Base-by-base conservation (phyloP, 2,888 invertebrate genomes). In the Blastobasis adustella region DNA sequence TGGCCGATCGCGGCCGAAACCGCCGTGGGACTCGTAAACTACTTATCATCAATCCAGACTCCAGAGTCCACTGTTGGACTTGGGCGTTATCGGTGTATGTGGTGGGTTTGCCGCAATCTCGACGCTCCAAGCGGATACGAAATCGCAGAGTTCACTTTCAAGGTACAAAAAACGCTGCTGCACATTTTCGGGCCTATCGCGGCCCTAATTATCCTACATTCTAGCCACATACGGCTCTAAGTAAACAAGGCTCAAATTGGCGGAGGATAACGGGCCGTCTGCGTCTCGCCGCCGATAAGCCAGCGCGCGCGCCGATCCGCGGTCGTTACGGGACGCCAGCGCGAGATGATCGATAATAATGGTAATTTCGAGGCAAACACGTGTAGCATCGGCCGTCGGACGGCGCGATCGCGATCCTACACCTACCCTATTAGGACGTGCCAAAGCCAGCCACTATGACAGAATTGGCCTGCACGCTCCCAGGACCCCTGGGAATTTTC, bases 261-360 rank as follows among this genome's bases (percentile, higher is more conserved):
- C 60, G 64, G 68, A 73, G 68, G 69, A 67, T 77, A 78, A 79
- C 78, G 74, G 79, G 67, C 69, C 67, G 61, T 63, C 58, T 56
- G 58, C 61, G 59, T 61, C 57, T 56, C 58, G 71, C 81, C 82
- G 82, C 81, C 82, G 75, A 79, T 79, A 78, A 69, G 60, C 70
- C 68, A 69, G 63, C 60, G 61, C 71, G 74, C 71, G 73, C 76
- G 82, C 78, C 82, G 81, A 80, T 84, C 78, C 74, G 73, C 76
- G 77, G 80, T 86, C 85, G 87, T 86, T 84, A 86, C 82, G 70
- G 71, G 71, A 77, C 79, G 71, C 72, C 67, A 73, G 79, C 74
- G 80, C 79, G 71, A 79, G 88, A 87, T 85, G 84, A 85, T 86
- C 87, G 87, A 87, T 88, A 88, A 88, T 87, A 86, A 88, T 88